Percentiles rank a stretch among this genome's conserved stretches.
phyloP scores from a whole-genome alignment of 2,797 vertebrate genomes.

The Myiotriccus ornatus region DNA sequence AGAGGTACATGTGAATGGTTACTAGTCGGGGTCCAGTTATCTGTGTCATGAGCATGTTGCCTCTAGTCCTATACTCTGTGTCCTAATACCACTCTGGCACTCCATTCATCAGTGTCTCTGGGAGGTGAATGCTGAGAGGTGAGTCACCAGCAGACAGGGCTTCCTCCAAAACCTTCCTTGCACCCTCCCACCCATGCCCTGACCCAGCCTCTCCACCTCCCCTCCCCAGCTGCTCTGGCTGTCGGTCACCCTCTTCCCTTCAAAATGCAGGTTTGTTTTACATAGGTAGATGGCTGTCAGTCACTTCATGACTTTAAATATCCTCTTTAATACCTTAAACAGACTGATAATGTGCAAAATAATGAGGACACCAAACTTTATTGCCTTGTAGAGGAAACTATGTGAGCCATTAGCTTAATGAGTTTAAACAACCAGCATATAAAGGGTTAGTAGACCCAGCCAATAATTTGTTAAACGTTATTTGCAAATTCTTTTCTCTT shows the following conservation, averaged over 20 bases:
- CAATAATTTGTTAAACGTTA: background rate
- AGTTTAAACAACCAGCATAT: background rate
- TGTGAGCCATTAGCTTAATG: background rate
- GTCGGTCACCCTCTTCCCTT: accelerated
- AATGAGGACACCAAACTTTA: background rate
- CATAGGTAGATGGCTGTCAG: background rate
- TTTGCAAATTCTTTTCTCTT: background rate
- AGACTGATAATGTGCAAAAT: background rate
- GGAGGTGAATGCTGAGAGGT: background rate
- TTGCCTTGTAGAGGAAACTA: background rate
- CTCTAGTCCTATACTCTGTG: background rate
- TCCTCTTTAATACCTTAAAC: background rate
- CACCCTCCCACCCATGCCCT: background rate
- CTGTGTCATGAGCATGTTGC: accelerated
- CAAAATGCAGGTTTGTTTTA: background rate
- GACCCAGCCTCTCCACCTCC: accelerated
- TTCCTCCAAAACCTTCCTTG: background rate
- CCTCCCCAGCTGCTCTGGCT: background rate
- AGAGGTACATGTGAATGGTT: background rate
- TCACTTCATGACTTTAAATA: background rate
- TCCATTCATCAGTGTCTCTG: background rate
- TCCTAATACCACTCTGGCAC: background rate
- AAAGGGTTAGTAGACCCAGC: background rate
- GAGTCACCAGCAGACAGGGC: background rate
- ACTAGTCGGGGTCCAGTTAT: background rate